These are phyloP conservation scores for Epizoanthus illoricatus DNA, from an alignment of 92 coral and sea anemone species.

Conservation along the genomic window DNA sequence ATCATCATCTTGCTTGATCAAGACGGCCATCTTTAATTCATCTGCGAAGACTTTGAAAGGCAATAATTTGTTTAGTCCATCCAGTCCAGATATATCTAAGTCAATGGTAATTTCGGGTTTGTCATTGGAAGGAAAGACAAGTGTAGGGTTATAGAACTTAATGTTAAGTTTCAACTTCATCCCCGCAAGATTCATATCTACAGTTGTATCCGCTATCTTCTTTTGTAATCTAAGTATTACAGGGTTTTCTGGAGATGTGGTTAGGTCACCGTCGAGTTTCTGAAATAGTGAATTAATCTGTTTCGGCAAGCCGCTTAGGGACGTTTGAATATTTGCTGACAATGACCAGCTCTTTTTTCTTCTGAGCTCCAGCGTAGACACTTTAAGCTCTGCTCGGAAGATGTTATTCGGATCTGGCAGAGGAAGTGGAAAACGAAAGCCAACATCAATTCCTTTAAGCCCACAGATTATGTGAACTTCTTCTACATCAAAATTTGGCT, in stretches of 20 bases:
- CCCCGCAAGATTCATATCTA: constrained; percentile 47
- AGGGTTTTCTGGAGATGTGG: constrained; percentile 40
- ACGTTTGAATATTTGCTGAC: constrained; percentile 38
- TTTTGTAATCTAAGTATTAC: constrained; percentile 21
- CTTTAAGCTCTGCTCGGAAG: constrained; percentile 47
- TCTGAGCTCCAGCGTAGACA: constrained; percentile 36
- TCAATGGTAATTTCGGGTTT: constrained; percentile 38
- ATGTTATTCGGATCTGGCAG: constrained; percentile 46
- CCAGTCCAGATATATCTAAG: constrained; percentile 51
- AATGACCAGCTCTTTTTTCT: constrained; percentile 46
- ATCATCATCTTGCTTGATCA: constrained; percentile 26
- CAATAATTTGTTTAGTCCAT: constrained; percentile 47
- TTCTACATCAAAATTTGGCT: constrained; percentile 43
- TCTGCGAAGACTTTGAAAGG: constrained; percentile 59
- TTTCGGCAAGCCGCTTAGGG: constrained; percentile 53
- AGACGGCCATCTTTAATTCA: constrained; percentile 38
- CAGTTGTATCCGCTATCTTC: constrained; percentile 28
- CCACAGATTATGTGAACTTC: constrained; percentile 37
- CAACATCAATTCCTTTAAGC: constrained; percentile 60
- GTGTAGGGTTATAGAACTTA: constrained; percentile 50
- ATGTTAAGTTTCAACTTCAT: constrained; percentile 40
- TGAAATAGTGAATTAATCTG: constrained; percentile 35
- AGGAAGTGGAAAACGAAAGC: constrained; percentile 58
- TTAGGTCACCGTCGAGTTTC: constrained; percentile 41
- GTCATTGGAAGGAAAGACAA: constrained; percentile 17